A percentile compares a stretch with the other conserved stretches of the same genome.
Evolutionary conservation across 2,113 vertebrate genomes (phyloP).

Genomic region (Burhinus oedicnemus): DNA sequence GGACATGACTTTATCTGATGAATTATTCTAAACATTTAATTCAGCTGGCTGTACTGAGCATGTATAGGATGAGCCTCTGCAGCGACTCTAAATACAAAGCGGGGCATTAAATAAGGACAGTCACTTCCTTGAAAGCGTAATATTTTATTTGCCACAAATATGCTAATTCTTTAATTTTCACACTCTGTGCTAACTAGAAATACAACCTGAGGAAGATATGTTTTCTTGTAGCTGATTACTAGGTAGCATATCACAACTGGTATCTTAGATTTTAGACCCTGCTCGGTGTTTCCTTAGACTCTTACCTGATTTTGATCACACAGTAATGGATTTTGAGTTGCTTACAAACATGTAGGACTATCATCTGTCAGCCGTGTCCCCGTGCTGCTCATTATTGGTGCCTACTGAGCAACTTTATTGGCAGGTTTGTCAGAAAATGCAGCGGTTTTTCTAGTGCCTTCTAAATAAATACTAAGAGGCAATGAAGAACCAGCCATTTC

Average conservation of each 20-base stretch:
- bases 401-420: neutral
- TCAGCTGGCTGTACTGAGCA: neutral
- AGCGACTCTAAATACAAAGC: conserved; percentile 26
- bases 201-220: neutral
- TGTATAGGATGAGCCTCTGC: neutral
- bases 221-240: conserved; percentile 10
- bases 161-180: conserved; percentile 54
- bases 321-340: conserved; percentile 8
- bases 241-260: neutral
- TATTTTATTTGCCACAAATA: conserved; percentile 54
- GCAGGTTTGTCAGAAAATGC: conserved; percentile 23
- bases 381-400: neutral
- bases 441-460: neutral
- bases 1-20: conserved; percentile 37
- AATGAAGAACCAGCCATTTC: neutral
- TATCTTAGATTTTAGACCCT: neutral
- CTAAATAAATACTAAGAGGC: neutral
- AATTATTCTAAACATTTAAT: conserved; percentile 44
- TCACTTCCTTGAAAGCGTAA: conserved; percentile 3
- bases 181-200: neutral
- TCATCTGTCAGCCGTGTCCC: neutral
- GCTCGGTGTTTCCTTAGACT: neutral
- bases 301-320: neutral
- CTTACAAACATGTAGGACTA: conserved; percentile 9
- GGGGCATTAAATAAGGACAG: conserved; percentile 38